These are phyloP conservation scores for Macroglossus sobrinus DNA, from an alignment of 2,113 vertebrate species.

Conservation along the genomic window DNA sequence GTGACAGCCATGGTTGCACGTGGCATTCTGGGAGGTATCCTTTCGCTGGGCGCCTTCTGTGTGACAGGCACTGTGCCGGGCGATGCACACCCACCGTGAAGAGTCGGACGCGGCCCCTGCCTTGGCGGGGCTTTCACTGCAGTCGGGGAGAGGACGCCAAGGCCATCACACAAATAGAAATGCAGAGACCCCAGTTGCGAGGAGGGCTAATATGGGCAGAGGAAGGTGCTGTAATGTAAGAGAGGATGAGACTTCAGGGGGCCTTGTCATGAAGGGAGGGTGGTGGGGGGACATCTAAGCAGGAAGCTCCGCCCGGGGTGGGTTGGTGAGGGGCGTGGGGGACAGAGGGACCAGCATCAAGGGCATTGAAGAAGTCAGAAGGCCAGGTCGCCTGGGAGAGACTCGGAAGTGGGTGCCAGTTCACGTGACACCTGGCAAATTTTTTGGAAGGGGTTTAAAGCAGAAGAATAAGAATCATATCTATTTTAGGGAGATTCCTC, in stretches of 20 bases:
- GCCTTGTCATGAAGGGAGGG: background rate
- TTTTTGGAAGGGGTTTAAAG: background rate
- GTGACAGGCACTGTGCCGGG: background rate
- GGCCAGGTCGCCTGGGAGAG: background rate
- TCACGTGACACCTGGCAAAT: background rate
- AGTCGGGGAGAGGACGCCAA: background rate
- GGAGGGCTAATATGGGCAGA: background rate
- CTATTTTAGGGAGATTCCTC: background rate
- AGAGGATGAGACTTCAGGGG: background rate
- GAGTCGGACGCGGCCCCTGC: background rate
- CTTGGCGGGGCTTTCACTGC: background rate
- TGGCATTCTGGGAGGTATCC: background rate
- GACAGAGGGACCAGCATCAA: background rate
- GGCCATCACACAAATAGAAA: background rate
- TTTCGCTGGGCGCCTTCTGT: background rate
- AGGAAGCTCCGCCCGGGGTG: background rate
- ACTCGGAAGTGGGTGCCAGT: background rate
- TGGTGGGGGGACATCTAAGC: background rate
- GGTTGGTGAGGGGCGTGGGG: fast-evolving
- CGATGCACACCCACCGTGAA: background rate
- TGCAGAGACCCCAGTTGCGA: background rate
- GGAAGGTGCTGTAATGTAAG: background rate
- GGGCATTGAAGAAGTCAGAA: background rate
- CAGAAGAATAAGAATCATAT: background rate
- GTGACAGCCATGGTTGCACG: background rate